Evolutionary conservation across 2,797 vertebrate genomes (phyloP).

Genomic region (Gobionotothen gibberifrons): DNA sequence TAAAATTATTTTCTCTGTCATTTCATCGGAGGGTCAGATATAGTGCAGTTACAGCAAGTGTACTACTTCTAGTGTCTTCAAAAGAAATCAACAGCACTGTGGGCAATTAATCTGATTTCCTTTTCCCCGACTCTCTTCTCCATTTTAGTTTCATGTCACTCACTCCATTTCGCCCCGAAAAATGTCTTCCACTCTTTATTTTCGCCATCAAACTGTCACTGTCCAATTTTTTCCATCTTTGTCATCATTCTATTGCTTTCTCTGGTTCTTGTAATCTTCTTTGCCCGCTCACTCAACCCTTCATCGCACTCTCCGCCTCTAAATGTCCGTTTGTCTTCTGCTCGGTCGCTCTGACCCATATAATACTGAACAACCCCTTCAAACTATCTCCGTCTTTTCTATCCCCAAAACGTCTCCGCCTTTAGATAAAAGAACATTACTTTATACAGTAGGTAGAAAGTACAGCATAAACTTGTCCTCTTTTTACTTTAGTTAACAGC

Average conservation of each 20-base stretch:
- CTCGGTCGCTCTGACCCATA: conserved; percentile 76
- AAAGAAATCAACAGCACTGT: conserved; percentile 48
- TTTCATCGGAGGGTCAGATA: conserved; percentile 20
- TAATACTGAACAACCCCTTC: conserved; percentile 60
- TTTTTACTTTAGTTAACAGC: conserved; percentile 27
- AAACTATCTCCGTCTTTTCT: conserved; percentile 54
- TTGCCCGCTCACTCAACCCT: conserved; percentile 55
- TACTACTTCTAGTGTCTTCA: conserved; percentile 52
- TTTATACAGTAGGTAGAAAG: conserved; percentile 39
- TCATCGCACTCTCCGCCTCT: conserved; percentile 58
- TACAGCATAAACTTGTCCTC: conserved; percentile 6
- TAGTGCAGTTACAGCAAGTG: conserved; percentile 56
- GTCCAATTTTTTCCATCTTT: conserved; percentile 78
- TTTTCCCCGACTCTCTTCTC: conserved; percentile 46
- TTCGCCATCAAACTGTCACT: conserved; percentile 64
- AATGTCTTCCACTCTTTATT: conserved; percentile 51
- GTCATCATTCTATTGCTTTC: conserved; percentile 66
- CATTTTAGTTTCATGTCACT: conserved; percentile 74
- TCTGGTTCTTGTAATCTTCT: conserved; percentile 69
- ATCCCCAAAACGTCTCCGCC: conserved; percentile 37
- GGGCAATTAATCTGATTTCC: conserved; percentile 73
- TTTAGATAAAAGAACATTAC: conserved; percentile 22
- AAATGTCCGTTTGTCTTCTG: conserved; percentile 76
- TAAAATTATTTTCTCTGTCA: conserved; percentile 16
- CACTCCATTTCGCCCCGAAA: conserved; percentile 57